Conservation (phyloP, 2,797 vertebrate genomes). For the Numenius phaeopus region DNA sequence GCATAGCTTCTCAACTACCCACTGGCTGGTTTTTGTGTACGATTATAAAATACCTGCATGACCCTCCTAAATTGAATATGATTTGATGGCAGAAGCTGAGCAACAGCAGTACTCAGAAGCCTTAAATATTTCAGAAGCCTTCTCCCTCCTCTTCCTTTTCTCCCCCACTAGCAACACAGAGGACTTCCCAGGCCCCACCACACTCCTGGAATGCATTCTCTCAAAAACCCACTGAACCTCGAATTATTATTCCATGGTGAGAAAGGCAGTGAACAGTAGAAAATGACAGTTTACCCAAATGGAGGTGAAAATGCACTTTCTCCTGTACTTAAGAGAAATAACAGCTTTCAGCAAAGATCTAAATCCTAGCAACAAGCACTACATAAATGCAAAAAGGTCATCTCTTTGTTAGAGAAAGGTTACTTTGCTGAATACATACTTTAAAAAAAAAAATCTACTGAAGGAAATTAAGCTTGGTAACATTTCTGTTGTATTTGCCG, state of each 20-base stretch:
- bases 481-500: constrained; percentile 33
- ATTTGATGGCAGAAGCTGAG: constrained; percentile 63
- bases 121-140: constrained; percentile 54
- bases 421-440: constrained; percentile 7
- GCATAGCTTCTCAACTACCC: constrained; percentile 39
- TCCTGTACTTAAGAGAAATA: constrained; percentile 68
- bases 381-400: constrained; percentile 65
- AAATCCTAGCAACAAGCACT: constrained; percentile 66
- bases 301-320: constrained; percentile 68
- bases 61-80: constrained; percentile 45
- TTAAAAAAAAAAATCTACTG: background rate
- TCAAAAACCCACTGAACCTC: constrained; percentile 60
- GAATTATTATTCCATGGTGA: constrained; percentile 56
- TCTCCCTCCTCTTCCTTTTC: constrained; percentile 28
- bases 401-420: constrained; percentile 50
- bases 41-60: constrained; percentile 37
- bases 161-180: background rate
- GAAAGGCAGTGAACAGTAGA: constrained; percentile 64
- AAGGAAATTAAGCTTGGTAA: constrained; percentile 27
- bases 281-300: constrained; percentile 69
- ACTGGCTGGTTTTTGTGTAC: constrained; percentile 43
- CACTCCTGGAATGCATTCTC: constrained; percentile 52
- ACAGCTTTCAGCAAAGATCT: constrained; percentile 71
- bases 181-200: background rate
- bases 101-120: background rate